These are phyloP conservation scores for Heliconius ismenius DNA, from an alignment of 2,888 invertebrate species.

Conservation along the genomic window DNA sequence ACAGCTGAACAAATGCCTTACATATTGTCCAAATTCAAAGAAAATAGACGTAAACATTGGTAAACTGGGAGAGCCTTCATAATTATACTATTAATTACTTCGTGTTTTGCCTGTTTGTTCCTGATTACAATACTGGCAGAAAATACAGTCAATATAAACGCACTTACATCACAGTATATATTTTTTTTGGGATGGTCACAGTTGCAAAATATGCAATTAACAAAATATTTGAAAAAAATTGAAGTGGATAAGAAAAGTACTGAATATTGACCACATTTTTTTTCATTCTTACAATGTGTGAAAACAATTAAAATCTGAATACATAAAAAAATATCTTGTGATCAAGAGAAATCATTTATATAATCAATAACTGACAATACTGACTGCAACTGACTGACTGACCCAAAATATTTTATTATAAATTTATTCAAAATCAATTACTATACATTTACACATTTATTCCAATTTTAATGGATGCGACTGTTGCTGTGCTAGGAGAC, in stretches of 20 bases:
- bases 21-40: conserved; percentile 19
- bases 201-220: conserved; percentile 21
- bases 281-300: not conserved
- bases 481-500: no score
- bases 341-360: not conserved
- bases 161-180: no score
- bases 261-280: not conserved
- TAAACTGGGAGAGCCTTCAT: conserved; percentile 17
- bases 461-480: no score
- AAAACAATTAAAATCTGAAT: not conserved
- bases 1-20: conserved; percentile 37
- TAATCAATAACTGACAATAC: not conserved
- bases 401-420: not conserved
- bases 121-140: not conserved
- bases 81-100: not conserved
- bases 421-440: not conserved
- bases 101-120: not conserved
- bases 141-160: no score
- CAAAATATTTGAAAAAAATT: conserved; percentile 3
- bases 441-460: no score
- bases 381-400: not conserved
- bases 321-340: not conserved
- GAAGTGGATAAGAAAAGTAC: not conserved
- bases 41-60: conserved; percentile 15
- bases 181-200: conserved; percentile 30